Base-by-base conservation (phyloP, 2,797 vertebrate species). In the Scleropages formosus region DNA sequence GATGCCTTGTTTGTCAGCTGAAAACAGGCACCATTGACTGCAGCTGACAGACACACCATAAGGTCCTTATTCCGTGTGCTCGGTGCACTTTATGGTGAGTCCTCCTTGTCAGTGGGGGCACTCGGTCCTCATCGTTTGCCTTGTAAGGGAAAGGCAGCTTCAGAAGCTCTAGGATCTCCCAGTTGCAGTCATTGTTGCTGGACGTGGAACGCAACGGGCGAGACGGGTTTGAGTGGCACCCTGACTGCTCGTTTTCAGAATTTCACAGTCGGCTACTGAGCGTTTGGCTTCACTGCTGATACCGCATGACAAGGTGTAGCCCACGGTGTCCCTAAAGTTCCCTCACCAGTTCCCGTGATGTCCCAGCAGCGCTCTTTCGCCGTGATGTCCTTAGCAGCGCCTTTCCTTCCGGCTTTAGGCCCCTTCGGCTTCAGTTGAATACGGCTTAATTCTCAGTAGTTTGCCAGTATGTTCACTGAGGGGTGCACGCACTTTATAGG, bases 31-130 rank as follows among this genome's bases (percentile, higher is more conserved):
- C 53, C 12, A 53, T 22, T 69, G 69, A 69, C 15, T 13, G 15
- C 69, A 47, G 11, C 46, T 44, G 63, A 8, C n/a, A 18, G n/a
- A n/a, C n/a, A n/a, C 58, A 60, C 62, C 73, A 44, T 63, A 73
- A 24, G 18, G n/a, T n/a, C n/a, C n/a, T n/a, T n/a, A n/a, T n/a
- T n/a, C n/a, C n/a, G 31, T 2, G 31, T 6, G 6, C 31, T 39
- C 2, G 2, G 31, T 39, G 6, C 39, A 39, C 31, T 39, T 39
- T 39, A 39, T 2, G 31, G 39, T 39, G 6, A n/a, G n/a, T n/a
- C n/a, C n/a, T n/a, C n/a, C n/a, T n/a, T n/a, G 77, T 79, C 78
- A 78, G 59, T 51, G 67, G 51, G 67, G 75, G 78, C 16, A 60
- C 16, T 74, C 65, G 63, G 79, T 80, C 78, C 49, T 53, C 26